Evolutionary conservation across 2,797 vertebrate species (phyloP).

Genomic region (Hydrocynus forskahlii): DNA sequence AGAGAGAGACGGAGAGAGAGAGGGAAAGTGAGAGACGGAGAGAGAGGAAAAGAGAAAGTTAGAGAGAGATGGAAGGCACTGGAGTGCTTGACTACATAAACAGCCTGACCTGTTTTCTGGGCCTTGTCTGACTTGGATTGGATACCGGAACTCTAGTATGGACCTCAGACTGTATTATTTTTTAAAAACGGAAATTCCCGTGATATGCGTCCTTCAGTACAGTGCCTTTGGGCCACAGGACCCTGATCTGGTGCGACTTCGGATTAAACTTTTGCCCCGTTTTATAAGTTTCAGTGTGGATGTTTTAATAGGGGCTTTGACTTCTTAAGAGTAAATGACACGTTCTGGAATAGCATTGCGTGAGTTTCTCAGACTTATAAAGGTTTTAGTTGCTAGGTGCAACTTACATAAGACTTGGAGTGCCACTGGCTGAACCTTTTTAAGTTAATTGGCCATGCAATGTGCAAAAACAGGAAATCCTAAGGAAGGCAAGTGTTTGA

Average conservation of each 20-base stretch:
- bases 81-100: no score
- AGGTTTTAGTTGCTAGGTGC: slow-evolving; percentile 4
- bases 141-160: neutral
- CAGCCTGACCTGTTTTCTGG: no score
- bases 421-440: neutral
- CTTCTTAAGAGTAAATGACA: slow-evolving; percentile 25
- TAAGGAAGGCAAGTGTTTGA: slow-evolving; percentile 10
- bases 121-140: no score
- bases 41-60: no score
- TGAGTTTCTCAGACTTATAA: slow-evolving; percentile 17
- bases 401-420: slow-evolving; percentile 11
- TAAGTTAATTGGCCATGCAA: slow-evolving; percentile 11
- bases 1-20: no score
- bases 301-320: neutral
- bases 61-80: no score
- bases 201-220: neutral
- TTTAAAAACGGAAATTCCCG: neutral
- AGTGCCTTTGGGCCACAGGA: neutral
- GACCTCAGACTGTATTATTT: neutral
- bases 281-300: neutral
- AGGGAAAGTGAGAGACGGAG: no score
- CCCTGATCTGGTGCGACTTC: neutral
- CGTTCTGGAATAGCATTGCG: slow-evolving; percentile 31
- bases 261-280: slow-evolving; percentile 8
- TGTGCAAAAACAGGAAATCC: slow-evolving; percentile 14